Evolutionary conservation across 2,888 invertebrate genomes (phyloP), one percentile per base, ranked within the genome.

Genomic region (Catocala fraxini): DNA sequence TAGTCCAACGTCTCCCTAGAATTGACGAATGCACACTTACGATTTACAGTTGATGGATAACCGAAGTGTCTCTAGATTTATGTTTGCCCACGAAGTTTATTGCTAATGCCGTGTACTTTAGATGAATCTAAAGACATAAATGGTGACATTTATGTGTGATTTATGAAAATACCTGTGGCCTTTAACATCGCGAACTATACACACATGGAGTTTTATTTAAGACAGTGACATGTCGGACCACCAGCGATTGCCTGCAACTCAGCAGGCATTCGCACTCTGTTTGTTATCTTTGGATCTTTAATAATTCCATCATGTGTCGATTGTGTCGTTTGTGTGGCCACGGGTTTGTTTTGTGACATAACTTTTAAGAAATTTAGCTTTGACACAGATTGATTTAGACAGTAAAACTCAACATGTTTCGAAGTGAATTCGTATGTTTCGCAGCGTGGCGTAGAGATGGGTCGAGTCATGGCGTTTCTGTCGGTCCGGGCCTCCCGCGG

Each of bases 401-500:
- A 82, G 80, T 81, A 76, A 84, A 83, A 76, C 75, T 78, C 77
- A 81, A 86, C 84, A 87, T 83, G 85, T 82, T 84, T 86, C 77
- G 83, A 92, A 94, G 92, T 90, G 90, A 86, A 87, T 92, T 92
- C 82, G 87, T 90, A 88, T 93, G 93, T 94, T 89, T 87, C 93
- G 81, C 93, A 92, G 93, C 93, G 84, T 93, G 93, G 81, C 77
- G 89, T 80, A 79, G 78, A 85, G 88, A 89, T 86, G 89, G 78
- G 89, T 87, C 88, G 84, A 86, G 85, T 80, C 86, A 86, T 85
- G 88, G 86, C 80, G 83, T 79, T 81, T 71, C 82, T 82, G 79
- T 83, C 78, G 76, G 81, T 60, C 61, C 70, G 64, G 82, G 76
- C 83, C 86, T 82, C 93, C 93, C 82, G 92, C 77, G 75, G 93